phyloP scores from a whole-genome alignment of 30 jellyfish, hydroid and myxozoan genomes.

The Chironex yamaguchii region DNA sequence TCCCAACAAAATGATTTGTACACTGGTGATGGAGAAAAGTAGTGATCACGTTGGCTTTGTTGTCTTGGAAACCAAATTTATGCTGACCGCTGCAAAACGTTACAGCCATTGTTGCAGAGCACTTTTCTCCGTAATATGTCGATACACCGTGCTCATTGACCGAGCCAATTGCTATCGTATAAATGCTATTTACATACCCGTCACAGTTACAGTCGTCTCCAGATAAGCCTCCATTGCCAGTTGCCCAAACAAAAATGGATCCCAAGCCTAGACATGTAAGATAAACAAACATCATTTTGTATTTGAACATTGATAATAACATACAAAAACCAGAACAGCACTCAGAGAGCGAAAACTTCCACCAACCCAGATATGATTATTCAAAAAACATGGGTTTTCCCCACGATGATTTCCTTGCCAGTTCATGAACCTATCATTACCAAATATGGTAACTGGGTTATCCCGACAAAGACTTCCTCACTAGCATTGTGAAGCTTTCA shows the following conservation, averaged over 20 bases:
- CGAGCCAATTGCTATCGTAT: conserved; percentile 94
- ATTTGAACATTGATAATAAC: too few relatives aligned
- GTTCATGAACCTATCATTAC: too few relatives aligned
- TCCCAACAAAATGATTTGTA: conserved; percentile 97
- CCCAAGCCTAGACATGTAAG: conserved; percentile 96
- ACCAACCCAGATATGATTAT: too few relatives aligned
- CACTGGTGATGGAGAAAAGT: conserved; percentile 94
- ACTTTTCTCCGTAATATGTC: conserved; percentile 94
- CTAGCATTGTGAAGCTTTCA: too few relatives aligned
- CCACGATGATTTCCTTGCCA: too few relatives aligned
- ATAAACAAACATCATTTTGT: too few relatives aligned
- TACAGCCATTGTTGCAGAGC: conserved; percentile 96
- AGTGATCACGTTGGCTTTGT: conserved; percentile 88
- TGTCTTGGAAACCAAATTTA: conserved; percentile 66
- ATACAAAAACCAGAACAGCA: too few relatives aligned
- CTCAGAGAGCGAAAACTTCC: too few relatives aligned
- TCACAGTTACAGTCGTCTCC: conserved; percentile 95
- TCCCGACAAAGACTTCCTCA: too few relatives aligned
- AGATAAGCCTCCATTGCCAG: conserved; percentile 98
- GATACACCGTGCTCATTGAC: conserved; percentile 98
- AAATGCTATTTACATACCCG: conserved; percentile 95
- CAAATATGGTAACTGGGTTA: too few relatives aligned
- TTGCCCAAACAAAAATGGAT: conserved; percentile 95
- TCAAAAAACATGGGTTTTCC: too few relatives aligned
- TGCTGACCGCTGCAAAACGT: conserved; percentile 97